Base-by-base conservation (phyloP, 2,888 invertebrate genomes). In the Luperina nickerlii region DNA sequence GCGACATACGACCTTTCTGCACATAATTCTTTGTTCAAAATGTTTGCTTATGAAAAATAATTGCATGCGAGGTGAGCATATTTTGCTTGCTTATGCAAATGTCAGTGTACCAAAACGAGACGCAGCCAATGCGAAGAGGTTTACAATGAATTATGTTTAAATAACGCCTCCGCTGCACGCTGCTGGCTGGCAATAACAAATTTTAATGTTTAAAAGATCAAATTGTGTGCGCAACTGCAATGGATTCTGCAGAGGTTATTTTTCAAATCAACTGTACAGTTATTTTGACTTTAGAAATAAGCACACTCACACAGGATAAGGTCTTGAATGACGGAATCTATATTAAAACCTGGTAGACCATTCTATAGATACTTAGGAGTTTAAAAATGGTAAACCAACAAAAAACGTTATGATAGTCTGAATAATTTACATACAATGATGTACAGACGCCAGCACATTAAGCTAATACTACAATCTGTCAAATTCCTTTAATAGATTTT, bases 11-110 rank as follows among this genome's bases (percentile, higher is more conserved):
- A 84, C 72, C 86, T 88, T 85, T 60, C 32, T 27, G 73, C 51
- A 66, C 51, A 66, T 75, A 57, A 72, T 15, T 79, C 67, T 82
- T 81, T 83, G 72, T 75, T 73, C 66, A 76, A 77, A 84, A 76
- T 79, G 27, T 82, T 79, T 71, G 78, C 63, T 51, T 71, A 62
- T 42, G 74, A 74, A 79, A 71, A 87, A 87, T 87, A 67, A 78
- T 78, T 82, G 85, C 83, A 78, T 80, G 68, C 63, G 54, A 72
- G 18, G 72, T 71, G 54, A 62, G 48, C 48, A 74, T 60, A 84
- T 84, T 87, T 70, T 70, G 83, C 54, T 81, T 81, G 79, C 74
- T 79, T 82, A 85, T 78, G 81, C 74, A 87, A 87, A 88, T 88
- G 72, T 71, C 72, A 86, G 79, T 57, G 70, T 79, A 79, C 78